These are phyloP conservation scores for Tipula helvola DNA, from an alignment of 2,888 invertebrate genomes.

Conservation along the genomic window DNA sequence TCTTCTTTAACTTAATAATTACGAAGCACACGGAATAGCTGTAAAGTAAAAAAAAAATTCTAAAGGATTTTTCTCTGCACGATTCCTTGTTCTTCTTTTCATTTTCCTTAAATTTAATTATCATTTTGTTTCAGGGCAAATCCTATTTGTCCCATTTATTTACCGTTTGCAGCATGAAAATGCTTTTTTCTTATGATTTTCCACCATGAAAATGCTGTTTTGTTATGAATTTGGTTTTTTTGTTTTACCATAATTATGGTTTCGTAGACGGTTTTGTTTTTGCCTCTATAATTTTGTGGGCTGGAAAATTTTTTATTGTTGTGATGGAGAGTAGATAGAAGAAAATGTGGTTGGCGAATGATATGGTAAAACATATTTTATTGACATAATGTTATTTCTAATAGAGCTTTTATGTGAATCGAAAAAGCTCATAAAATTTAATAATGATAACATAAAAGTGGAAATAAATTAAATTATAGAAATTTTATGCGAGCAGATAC, in stretches of 20 bases:
- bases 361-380: neutral
- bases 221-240: neutral
- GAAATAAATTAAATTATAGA: neutral
- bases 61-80: no score
- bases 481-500: neutral
- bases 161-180: neutral
- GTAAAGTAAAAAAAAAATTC: no score
- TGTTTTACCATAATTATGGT: neutral
- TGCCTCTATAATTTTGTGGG: neutral
- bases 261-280: neutral
- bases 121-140: neutral
- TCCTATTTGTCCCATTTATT: neutral
- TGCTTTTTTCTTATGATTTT: neutral
- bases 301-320: neutral
- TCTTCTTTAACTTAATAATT: no score
- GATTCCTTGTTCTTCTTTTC: neutral
- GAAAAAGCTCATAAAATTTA: neutral
- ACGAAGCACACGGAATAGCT: no score
- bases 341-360: neutral
- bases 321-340: neutral
- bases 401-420: neutral
- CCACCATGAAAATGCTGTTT: neutral
- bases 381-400: neutral
- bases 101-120: neutral
- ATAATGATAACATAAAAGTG: neutral